Evolutionary conservation across 1,140 invertebrate species (phyloP).

Genomic region (Schlechtendalia chinensis): DNA sequence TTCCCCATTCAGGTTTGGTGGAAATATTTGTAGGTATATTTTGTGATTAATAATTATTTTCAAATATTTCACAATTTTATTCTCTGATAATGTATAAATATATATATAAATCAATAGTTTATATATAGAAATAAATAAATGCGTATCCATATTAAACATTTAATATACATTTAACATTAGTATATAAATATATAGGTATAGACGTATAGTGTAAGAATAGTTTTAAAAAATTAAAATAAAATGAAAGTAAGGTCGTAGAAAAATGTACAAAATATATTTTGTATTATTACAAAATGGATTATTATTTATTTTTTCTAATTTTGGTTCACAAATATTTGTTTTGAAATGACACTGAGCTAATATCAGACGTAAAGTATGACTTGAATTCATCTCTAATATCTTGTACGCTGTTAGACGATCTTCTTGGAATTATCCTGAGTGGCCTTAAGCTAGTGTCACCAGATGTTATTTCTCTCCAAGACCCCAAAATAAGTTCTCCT

Average conservation of each 20-base stretch:
- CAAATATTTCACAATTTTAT: background rate
- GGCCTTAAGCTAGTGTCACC: constrained; percentile 16
- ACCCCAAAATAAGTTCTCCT: constrained; percentile 30
- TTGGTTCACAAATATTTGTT: constrained; percentile 29
- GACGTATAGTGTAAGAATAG: background rate
- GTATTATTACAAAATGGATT: constrained; percentile 16
- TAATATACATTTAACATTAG: too few species aligned
- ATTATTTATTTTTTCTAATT: constrained; percentile 27
- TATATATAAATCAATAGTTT: background rate
- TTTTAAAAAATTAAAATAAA: too few species aligned
- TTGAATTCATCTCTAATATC: constrained; percentile 20
- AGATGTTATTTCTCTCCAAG: constrained; percentile 39
- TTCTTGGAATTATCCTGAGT: constrained; percentile 21
- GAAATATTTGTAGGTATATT: constrained; percentile 14
- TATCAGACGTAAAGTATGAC: constrained; percentile 20
- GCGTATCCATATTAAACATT: background rate
- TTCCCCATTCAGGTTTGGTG: constrained; percentile 14
- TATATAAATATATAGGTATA: background rate
- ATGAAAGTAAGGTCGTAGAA: background rate
- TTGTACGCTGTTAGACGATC: constrained; percentile 19
- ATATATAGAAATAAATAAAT: background rate
- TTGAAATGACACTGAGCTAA: constrained; percentile 17
- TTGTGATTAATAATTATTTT: constrained; percentile 9
- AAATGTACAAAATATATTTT: too few species aligned
- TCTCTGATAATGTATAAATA: constrained; percentile 1